Evolutionary conservation across 2,113 vertebrate species (phyloP), one percentile per base, ranked within the genome.

Genomic region (Pseudois nayaur): DNA sequence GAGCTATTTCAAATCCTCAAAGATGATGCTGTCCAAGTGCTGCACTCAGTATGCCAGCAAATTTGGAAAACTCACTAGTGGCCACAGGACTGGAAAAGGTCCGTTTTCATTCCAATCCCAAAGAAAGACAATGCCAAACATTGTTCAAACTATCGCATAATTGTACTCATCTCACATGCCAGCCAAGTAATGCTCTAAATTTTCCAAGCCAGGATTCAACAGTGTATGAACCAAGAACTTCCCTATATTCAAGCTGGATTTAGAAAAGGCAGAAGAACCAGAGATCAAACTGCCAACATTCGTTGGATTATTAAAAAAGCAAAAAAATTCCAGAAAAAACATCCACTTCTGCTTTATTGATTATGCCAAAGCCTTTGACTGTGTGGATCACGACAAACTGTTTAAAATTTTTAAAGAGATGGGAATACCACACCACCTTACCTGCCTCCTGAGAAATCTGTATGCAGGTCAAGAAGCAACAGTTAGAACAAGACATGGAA

Each of bases 221-320:
- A 71, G 19, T 71, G 8, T 36, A 71, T 71, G 67, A 71, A 71
- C n/a, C 19, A 71, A 71, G 67, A 71, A 71, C 5, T 71, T 71
- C 10, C 11, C 23, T 40, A 71, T 71, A 19, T 40, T 23, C n/a
- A 71, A 71, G 5, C 0, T 71, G 67, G n/a, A 23, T 23, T 71
- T 71, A 71, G 9, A 71, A 71, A 71, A 71, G 19, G 3, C n/a
- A 71, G 67, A 71, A 21, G n/a, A 71, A 71, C 67, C 67, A 23
- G 67, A 71, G n/a, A 40, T 23, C 19, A 71, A 40, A 23, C n/a
- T 71, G 10, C 19, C n/a, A 71, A 23, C 19, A 71, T 71, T 5
- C 0, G 0, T 3, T 40, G 67, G 67, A 36, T 71, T n/a, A 71
- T 36, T 71, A 71, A 71, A 40, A 71, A 71, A 0, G n/a, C 17